These are phyloP conservation scores for Malacosoma neustria DNA, from an alignment of 2,888 invertebrate genomes.

Conservation along the genomic window DNA sequence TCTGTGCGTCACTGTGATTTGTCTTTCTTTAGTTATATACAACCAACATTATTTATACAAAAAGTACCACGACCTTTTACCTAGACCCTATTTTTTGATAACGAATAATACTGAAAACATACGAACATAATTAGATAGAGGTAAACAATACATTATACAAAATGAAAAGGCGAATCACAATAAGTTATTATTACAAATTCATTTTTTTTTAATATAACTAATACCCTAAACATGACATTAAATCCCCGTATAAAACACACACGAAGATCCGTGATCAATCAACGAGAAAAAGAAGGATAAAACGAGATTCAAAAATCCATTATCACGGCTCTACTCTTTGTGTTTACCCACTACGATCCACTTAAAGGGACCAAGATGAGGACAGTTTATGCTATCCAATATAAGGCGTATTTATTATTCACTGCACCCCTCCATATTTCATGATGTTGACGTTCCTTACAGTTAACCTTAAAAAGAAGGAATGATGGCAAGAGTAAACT, in stretches of 20 bases:
- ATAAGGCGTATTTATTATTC: slow-evolving; percentile 49
- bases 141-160: too few relatives aligned
- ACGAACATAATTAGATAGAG: too few relatives aligned
- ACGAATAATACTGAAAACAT: too few relatives aligned
- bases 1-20: too few relatives aligned
- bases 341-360: slow-evolving; percentile 30
- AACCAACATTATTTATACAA: too few relatives aligned
- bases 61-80: too few relatives aligned
- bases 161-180: too few relatives aligned
- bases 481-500: slow-evolving; percentile 9
- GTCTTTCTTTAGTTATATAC: too few relatives aligned
- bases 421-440: slow-evolving; percentile 39
- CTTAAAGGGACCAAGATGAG: slow-evolving; percentile 31
- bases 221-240: too few relatives aligned
- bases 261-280: slow-evolving; percentile 25
- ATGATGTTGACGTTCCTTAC: slow-evolving; percentile 31
- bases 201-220: too few relatives aligned
- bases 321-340: slow-evolving; percentile 31
- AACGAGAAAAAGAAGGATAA: slow-evolving; percentile 29
- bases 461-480: slow-evolving; percentile 34
- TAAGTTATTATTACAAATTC: too few relatives aligned
- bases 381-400: slow-evolving; percentile 40
- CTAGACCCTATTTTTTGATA: too few relatives aligned
- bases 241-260: neutral
- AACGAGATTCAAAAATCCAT: slow-evolving; percentile 37